Percentiles rank a stretch among this genome's conserved stretches.
Evolutionary conservation across 2,113 vertebrate species (phyloP).

Genomic region (Meleagris gallopavo): DNA sequence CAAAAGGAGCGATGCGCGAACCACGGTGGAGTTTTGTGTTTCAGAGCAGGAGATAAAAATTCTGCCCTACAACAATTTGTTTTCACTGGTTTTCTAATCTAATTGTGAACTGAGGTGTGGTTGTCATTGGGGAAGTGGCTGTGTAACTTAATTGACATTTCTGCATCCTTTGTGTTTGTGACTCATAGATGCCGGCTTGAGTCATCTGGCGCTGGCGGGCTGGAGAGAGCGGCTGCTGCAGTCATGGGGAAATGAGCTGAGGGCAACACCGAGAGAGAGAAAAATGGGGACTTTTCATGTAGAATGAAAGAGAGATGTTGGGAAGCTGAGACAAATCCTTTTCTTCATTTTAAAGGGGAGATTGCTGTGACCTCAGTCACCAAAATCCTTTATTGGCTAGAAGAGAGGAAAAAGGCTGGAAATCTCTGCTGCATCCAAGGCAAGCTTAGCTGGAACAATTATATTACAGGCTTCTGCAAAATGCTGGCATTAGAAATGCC

Average conservation of each 20-base stretch:
- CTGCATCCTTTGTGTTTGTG: conserved; percentile 60
- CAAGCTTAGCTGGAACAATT: background rate
- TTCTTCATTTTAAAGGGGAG: conserved; percentile 20
- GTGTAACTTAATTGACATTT: conserved; percentile 54
- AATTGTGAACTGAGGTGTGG: conserved; percentile 68
- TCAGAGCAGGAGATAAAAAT: background rate
- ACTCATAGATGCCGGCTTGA: conserved; percentile 48
- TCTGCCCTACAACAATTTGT: background rate
- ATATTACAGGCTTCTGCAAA: background rate
- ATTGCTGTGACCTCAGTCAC: background rate
- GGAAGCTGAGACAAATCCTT: background rate
- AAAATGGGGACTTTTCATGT: background rate
- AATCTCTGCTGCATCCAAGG: background rate
- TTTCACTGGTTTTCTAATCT: conserved; percentile 45
- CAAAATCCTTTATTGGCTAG: background rate
- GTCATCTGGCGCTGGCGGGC: background rate
- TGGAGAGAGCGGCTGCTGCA: background rate
- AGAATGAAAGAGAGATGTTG: background rate
- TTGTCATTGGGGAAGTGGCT: conserved; percentile 54
- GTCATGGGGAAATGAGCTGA: background rate
- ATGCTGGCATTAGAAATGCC: background rate
- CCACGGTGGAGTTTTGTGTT: background rate
- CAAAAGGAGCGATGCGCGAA: background rate
- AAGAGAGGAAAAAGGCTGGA: background rate
- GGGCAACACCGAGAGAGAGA: background rate